A percentile compares a stretch with the other conserved stretches of the same genome.
Conservation (phyloP, 2,797 vertebrate genomes). For the Helicolenus hilgendorfi region DNA sequence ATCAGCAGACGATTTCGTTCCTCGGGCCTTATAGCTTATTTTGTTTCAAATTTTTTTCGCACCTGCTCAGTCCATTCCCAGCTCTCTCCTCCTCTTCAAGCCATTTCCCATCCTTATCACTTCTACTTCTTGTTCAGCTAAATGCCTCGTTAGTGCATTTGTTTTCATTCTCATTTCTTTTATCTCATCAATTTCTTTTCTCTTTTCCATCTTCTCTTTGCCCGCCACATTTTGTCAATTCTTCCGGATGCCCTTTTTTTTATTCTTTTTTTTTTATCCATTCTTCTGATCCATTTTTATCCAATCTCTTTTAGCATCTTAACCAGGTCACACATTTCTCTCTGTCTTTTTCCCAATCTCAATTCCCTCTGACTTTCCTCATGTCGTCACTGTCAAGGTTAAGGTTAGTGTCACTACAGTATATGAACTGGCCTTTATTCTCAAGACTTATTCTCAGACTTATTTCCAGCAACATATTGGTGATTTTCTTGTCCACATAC, state of each 20-base stretch:
- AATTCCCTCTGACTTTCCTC: neutral
- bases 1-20: slow-evolving; percentile 41
- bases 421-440: slow-evolving; percentile 23
- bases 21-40: slow-evolving; percentile 46
- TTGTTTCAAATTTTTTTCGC: slow-evolving; percentile 51
- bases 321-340: neutral
- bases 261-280: neutral
- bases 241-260: neutral
- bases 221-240: neutral
- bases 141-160: slow-evolving; percentile 45
- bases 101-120: slow-evolving; percentile 48
- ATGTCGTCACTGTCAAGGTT: neutral
- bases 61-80: slow-evolving; percentile 47
- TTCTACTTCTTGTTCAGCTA: slow-evolving; percentile 43
- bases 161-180: slow-evolving; percentile 23
- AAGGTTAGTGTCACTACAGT: neutral
- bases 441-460: neutral
- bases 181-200: slow-evolving; percentile 10
- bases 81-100: neutral
- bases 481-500: neutral
- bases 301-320: neutral
- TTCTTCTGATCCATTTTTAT: neutral
- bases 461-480: neutral
- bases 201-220: neutral
- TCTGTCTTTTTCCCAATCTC: neutral